Evolutionary conservation across 2,888 invertebrate species (phyloP), one percentile per base, ranked within the genome.

Genomic region (Stenotaenia linearis): DNA sequence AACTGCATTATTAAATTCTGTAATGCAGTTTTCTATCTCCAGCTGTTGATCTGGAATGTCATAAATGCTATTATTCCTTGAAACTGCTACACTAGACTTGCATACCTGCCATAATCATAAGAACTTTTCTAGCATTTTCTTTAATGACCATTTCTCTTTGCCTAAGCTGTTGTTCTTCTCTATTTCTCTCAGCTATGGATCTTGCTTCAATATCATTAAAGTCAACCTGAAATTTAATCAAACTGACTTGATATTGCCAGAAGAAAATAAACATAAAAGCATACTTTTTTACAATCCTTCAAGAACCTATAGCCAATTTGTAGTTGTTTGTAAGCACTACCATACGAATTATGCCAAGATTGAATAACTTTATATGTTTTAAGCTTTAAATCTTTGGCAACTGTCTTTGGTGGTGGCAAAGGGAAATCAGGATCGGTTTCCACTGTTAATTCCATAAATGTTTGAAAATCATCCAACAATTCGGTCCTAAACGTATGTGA

Each of bases 401-500:
- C 86, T 79, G 84, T 80, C 79, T 85, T 84, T 2, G 90, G 90
- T 45, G 87, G 87, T 1, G 90, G 90, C n/a, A 90, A 84, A 18
- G 86, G 86, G 23, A 85, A 84, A 1, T 86, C 84, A 23, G 84
- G 83, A 81, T 88, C 86, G 18, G 85, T 86, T 81, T 88, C 89
- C 15, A 88, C 84, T 18, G 88, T 87, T 15, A 88, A 83, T 81
- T 88, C 87, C 79, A 89, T 82, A 81, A 88, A 86, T 0, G 83
- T 81, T 74, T 88, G 86, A 79, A 89, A 86, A 80, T 89, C 85
- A 12, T 83, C 83, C n/a, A 87, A 82, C 0, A 88, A 81, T 2
- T 86, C 83, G 79, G 87, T 86, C 80, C 89, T 85, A 81, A 90
- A 89, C 32, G 83, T 83, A 83, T 88, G 88, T 15, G 89, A 89